Evolutionary conservation across 1,140 invertebrate genomes (phyloP).

Genomic region (Papilio polyxenes): DNA sequence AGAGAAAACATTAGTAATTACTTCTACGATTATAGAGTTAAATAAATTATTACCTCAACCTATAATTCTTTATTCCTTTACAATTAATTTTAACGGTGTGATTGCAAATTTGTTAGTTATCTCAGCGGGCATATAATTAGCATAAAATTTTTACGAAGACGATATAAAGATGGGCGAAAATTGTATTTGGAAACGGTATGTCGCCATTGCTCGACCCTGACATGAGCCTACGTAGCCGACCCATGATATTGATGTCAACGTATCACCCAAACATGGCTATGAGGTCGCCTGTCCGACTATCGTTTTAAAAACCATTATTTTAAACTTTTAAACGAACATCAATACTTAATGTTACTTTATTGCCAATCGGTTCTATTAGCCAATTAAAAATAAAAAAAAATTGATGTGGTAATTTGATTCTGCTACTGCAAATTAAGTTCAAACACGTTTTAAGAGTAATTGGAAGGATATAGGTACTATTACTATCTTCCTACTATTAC

Average conservation of each 20-base stretch:
- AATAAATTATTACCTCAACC: too few species aligned
- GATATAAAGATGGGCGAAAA: not conserved
- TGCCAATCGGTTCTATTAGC: too few species aligned
- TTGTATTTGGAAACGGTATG: constrained; percentile 17
- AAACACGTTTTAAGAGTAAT: too few species aligned
- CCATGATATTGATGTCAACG: constrained; percentile 4
- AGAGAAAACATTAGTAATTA: too few species aligned
- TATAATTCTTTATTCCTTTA: not conserved
- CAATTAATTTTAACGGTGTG: not conserved
- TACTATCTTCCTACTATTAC: too few species aligned
- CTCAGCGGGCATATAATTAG: not conserved
- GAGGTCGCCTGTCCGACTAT: constrained; percentile 16
- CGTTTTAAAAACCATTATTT: constrained; percentile 12
- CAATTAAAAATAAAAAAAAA: too few species aligned
- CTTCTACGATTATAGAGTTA: too few species aligned
- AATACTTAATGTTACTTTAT: not conserved
- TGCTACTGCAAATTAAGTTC: too few species aligned
- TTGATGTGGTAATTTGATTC: too few species aligned
- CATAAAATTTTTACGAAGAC: constrained; percentile 2
- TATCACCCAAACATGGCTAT: constrained; percentile 18
- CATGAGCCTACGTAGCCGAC: constrained; percentile 24
- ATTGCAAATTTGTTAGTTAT: not conserved
- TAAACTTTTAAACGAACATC: not conserved
- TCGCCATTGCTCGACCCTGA: constrained; percentile 23
- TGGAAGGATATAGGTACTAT: too few species aligned